Evolutionary conservation across 2,797 vertebrate species (phyloP).

Genomic region (Xyrichtys novacula): DNA sequence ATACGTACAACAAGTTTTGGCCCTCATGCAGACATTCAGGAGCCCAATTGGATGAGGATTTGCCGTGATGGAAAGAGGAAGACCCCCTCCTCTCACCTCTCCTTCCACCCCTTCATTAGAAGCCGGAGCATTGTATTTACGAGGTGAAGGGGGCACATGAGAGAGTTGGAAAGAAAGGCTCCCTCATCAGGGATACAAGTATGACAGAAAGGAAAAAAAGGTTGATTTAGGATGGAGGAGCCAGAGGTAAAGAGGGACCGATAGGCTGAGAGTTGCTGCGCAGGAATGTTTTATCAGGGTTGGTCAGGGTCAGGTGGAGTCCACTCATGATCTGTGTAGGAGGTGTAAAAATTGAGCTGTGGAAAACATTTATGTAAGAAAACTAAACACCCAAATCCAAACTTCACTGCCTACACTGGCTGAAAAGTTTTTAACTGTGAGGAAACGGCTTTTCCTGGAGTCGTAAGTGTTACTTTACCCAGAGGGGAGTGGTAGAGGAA

Average conservation of each 20-base stretch:
- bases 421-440: neutral
- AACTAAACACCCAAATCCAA: conserved; percentile 8
- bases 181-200: conserved; percentile 62
- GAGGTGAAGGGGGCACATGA: conserved; percentile 32
- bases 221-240: conserved; percentile 33
- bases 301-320: neutral
- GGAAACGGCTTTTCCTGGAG: neutral
- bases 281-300: conserved; percentile 21
- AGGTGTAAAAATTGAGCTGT: neutral
- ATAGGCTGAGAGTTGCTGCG: conserved; percentile 1
- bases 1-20: conserved; percentile 35
- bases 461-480: neutral
- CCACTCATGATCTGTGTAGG: neutral
- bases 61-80: conserved; percentile 71
- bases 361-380: conserved; percentile 8
- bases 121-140: conserved; percentile 49
- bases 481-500: too few species aligned
- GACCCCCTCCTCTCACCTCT: conserved; percentile 1
- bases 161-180: conserved; percentile 49
- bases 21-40: conserved; percentile 59
- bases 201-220: conserved; percentile 19
- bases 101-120: conserved; percentile 57
- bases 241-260: conserved; percentile 2
- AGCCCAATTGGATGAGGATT: conserved; percentile 50
- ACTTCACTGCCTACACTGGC: neutral